Evolutionary conservation across 2,113 vertebrate genomes (phyloP), one percentile per base, ranked within the genome.

Genomic region (Prolemur simus): DNA sequence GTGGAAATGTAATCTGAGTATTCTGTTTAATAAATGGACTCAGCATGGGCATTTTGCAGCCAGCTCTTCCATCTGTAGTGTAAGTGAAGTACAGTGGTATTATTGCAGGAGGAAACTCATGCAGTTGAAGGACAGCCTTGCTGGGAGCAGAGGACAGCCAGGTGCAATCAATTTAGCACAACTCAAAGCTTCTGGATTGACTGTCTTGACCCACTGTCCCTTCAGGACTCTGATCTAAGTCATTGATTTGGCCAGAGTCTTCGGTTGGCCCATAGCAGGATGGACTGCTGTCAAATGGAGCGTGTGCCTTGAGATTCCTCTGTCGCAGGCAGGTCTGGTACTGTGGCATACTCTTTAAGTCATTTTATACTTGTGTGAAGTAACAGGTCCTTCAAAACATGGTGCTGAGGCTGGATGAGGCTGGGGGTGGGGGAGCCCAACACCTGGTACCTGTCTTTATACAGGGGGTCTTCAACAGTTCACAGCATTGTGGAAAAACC

Each of bases 1-100:
- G 97, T 5, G 81, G 98, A 97, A 96, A 92, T 97, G 96, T 96
- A 97, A 98, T 96, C 97, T 18, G 97, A 98, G 96, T 84, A 66
- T 96, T 88, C 58, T 89, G 56, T 92, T 97, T 98, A 96, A 98
- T 98, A 98, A 97, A 93, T 96, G 94, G 95, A 97, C 98, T 97
- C 98, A 98, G 98, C 98, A 89, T 98, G 98, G 95, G 96, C 93
- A 92, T 80, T 96, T 96, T 83, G 97, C 96, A 98, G 97, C 98
- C 96, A 90, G 74, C 93, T 77, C 56, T 87, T 97, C 97, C 96
- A 91, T 97, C 97, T 98, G 97, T 86, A 93, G 92, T 83, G 88
- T 92, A 95, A 86, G 96, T 90, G 9, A 84, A 95, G 93, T 52
- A 52, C 89, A 63, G 89, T 18, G 94, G 64, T 89, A 52, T 97